Conservation (phyloP, 1,140 invertebrate genomes). For the Temnothorax nylanderi region DNA sequence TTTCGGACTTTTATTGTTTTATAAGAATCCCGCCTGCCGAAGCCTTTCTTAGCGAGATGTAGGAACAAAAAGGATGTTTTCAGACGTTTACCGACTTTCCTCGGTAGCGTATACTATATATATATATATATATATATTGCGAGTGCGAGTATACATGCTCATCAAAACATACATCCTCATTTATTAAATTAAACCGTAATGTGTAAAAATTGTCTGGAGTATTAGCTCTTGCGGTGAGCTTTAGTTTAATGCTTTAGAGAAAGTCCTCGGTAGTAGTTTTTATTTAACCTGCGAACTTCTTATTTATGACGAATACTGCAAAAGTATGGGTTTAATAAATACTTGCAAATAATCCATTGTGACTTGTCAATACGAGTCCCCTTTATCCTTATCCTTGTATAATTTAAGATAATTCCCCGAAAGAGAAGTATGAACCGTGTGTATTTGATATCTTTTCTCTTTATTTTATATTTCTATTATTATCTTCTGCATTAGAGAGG, state of each 20-base stretch:
- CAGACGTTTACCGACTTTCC: constrained; percentile 50
- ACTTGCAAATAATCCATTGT: constrained; percentile 64
- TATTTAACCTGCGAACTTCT: constrained; percentile 80
- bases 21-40: constrained; percentile 40
- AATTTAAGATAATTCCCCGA: background rate
- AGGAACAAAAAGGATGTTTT: constrained; percentile 40
- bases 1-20: constrained; percentile 63
- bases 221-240: constrained; percentile 74
- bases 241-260: constrained; percentile 77
- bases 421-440: background rate
- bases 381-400: background rate
- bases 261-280: constrained; percentile 76
- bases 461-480: constrained; percentile 1
- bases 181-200: constrained; percentile 74
- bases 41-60: constrained; percentile 44
- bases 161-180: constrained; percentile 73
- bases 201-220: constrained; percentile 78
- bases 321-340: constrained; percentile 81
- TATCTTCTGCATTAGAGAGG: background rate
- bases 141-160: constrained; percentile 69
- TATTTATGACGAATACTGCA: constrained; percentile 80
- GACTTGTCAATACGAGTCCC: constrained; percentile 31
- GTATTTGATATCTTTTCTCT: background rate
- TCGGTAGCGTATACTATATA: constrained; percentile 33
- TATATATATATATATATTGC: constrained; percentile 34